These are phyloP conservation scores for Gymnobelideus leadbeateri DNA, from an alignment of 2,113 vertebrate species.

Conservation along the genomic window DNA sequence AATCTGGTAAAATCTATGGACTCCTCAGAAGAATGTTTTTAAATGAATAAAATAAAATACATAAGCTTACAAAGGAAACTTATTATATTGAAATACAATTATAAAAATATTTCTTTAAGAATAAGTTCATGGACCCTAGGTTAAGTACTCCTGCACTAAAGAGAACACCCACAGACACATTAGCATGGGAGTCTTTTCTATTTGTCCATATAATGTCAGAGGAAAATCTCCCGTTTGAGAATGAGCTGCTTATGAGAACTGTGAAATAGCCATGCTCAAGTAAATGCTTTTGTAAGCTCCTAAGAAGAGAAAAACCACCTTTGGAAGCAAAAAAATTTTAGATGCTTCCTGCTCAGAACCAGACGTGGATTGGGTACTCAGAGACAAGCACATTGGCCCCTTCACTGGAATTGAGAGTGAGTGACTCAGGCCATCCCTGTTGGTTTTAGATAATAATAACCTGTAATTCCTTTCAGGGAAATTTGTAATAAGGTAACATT, in stretches of 20 bases:
- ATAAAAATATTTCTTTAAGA: neutral
- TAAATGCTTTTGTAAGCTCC: conserved; percentile 23
- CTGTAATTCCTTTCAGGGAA: neutral
- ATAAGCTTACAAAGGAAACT: neutral
- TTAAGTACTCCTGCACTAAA: neutral
- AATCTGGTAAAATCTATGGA: neutral
- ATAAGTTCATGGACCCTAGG: neutral
- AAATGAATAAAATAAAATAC: neutral
- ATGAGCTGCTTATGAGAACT: neutral
- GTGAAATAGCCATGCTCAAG: conserved; percentile 29
- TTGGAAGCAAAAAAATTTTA: conserved; percentile 19
- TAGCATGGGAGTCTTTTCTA: conserved; percentile 14
- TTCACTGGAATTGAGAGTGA: neutral
- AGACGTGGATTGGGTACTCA: neutral
- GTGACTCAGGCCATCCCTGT: neutral
- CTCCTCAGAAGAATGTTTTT: neutral
- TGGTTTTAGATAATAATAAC: neutral
- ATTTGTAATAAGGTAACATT: neutral
- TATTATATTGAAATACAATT: neutral
- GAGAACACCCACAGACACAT: neutral
- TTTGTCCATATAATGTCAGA: conserved; percentile 6
- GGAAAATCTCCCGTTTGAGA: conserved; percentile 20
- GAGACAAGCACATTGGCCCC: neutral
- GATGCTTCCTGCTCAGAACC: neutral
- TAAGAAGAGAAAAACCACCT: conserved; percentile 36